phyloP scores from a whole-genome alignment of 23 tunicate genomes.

The Diplosoma virens region DNA sequence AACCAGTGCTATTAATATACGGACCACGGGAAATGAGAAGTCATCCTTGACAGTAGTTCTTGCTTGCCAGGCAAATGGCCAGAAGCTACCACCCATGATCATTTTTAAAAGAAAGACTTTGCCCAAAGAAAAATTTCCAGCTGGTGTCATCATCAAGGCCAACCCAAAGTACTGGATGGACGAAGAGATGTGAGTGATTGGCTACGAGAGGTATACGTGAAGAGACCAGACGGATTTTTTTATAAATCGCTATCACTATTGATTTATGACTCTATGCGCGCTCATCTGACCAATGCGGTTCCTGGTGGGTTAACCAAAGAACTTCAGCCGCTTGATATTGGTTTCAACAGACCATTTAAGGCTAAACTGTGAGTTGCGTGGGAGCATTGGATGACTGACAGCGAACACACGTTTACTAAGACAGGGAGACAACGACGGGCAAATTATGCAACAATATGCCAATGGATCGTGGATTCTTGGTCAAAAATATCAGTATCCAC shows the following conservation, averaged over 20 bases:
- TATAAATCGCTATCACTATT: slow-evolving; percentile 40
- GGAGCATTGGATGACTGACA: slow-evolving; percentile 62
- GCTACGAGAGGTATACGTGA: slow-evolving; percentile 51
- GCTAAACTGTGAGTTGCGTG: slow-evolving; percentile 45
- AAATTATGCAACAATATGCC: slow-evolving; percentile 37
- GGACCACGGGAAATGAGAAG: slow-evolving; percentile 59
- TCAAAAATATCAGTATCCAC: slow-evolving; percentile 53
- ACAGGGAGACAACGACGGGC: slow-evolving; percentile 57
- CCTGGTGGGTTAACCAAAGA: slow-evolving; percentile 59
- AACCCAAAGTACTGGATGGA: slow-evolving; percentile 59
- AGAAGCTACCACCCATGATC: slow-evolving; percentile 54
- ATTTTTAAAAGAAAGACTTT: slow-evolving; percentile 49
- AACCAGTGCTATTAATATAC: slow-evolving; percentile 46
- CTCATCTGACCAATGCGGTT: slow-evolving; percentile 46
- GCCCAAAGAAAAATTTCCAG: slow-evolving; percentile 50
- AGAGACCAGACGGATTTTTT: slow-evolving; percentile 57
- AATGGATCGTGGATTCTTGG: slow-evolving; percentile 58
- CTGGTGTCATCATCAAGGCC: slow-evolving; percentile 59
- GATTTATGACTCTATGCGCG: slow-evolving; percentile 50
- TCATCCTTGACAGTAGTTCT: slow-evolving; percentile 52
- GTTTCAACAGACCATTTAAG: slow-evolving; percentile 54
- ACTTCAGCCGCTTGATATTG: slow-evolving; percentile 68
- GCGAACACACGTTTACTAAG: slow-evolving; percentile 54
- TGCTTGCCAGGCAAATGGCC: slow-evolving; percentile 46
- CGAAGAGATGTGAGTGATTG: slow-evolving; percentile 60